These are phyloP conservation scores for Archocentrus centrarchus DNA, from an alignment of 2,113 vertebrate genomes.

Conservation along the genomic window DNA sequence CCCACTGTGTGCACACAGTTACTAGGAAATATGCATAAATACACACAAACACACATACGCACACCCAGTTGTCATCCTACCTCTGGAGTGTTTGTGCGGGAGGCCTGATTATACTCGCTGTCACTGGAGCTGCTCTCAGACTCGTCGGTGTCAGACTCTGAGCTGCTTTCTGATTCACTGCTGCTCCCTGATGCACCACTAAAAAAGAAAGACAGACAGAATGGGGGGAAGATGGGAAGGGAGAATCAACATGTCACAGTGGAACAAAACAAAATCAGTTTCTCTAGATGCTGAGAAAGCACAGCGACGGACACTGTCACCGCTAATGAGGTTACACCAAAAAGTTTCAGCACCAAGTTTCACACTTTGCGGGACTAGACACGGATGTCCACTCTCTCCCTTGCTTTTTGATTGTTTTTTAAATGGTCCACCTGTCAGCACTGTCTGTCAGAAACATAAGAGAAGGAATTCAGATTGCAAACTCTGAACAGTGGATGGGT, in stretches of 20 bases:
- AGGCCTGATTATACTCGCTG: conserved; percentile 90
- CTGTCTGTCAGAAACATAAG: neutral
- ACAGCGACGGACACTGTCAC: neutral
- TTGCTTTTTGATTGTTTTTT: neutral
- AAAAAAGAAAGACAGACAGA: neutral
- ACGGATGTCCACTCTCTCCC: neutral
- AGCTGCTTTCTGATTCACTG: conserved; percentile 96
- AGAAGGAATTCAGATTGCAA: neutral
- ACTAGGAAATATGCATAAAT: neutral
- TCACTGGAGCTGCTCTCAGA: conserved; percentile 93
- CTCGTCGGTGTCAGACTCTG: conserved; percentile 92
- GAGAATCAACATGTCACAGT: neutral
- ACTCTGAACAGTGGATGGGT: neutral
- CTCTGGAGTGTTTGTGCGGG: conserved; percentile 90
- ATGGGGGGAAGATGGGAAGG: neutral
- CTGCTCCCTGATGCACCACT: conserved; percentile 89
- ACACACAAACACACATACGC: neutral
- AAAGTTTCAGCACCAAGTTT: conserved; percentile 4
- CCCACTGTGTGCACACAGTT: conserved; percentile 5
- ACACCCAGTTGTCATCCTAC: conserved; percentile 69
- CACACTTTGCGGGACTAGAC: neutral
- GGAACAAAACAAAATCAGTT: conserved; percentile 12
- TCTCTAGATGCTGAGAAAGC: neutral
- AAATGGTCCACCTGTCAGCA: neutral
- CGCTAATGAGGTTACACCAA: neutral